These are phyloP conservation scores for Drosophila funebris DNA, from an alignment of 1,140 invertebrate species.

Conservation along the genomic window DNA sequence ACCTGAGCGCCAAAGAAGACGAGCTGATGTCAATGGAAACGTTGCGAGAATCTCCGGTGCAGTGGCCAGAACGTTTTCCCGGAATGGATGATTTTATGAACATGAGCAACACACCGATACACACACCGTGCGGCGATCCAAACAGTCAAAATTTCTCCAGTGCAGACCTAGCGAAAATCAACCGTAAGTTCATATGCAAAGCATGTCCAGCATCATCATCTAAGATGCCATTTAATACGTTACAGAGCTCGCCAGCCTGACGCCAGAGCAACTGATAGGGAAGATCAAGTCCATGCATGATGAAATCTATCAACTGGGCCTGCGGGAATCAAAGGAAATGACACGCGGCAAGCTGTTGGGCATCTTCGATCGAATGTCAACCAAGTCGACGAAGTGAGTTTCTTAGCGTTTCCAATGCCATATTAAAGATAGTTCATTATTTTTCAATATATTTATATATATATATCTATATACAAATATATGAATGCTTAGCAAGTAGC, in stretches of 20 bases:
- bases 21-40: conserved; percentile 92
- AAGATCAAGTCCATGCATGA: conserved; percentile 97
- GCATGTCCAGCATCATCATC: neutral
- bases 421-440: conserved; percentile 15
- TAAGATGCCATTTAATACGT: too few relatives aligned
- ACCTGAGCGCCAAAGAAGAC: too few relatives aligned
- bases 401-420: neutral
- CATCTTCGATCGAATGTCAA: conserved; percentile 87
- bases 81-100: conserved; percentile 90
- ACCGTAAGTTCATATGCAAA: conserved; percentile 86
- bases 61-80: conserved; percentile 96
- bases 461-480: neutral
- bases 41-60: conserved; percentile 94
- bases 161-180: conserved; percentile 89
- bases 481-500: conserved; percentile 1
- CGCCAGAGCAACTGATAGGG: conserved; percentile 91
- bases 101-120: conserved; percentile 84
- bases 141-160: conserved; percentile 86
- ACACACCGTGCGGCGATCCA: conserved; percentile 85
- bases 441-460: conserved; percentile 5
- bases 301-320: conserved; percentile 95
- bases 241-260: conserved; percentile 92
- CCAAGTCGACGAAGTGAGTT: conserved; percentile 19
- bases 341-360: conserved; percentile 97
- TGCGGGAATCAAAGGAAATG: conserved; percentile 98